These are phyloP conservation scores for Acrocera orbiculus DNA, from an alignment of 2,888 invertebrate genomes.

Conservation along the genomic window DNA sequence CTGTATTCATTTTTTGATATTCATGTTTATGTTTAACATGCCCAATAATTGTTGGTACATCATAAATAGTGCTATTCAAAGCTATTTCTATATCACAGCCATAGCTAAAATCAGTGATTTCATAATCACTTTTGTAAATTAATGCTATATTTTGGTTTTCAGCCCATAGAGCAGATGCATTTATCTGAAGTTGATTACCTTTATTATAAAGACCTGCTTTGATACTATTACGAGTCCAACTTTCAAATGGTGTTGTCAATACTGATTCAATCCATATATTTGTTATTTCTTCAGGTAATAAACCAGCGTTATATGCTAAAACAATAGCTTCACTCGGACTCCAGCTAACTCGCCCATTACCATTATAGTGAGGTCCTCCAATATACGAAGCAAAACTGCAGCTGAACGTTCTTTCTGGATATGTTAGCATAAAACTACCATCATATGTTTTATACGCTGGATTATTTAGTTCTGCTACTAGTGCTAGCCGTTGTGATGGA, in stretches of 20 bases:
- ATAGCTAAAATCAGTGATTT: conserved; percentile 27
- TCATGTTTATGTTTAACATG: conserved; percentile 39
- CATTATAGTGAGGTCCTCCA: conserved; percentile 27
- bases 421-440: conserved; percentile 46
- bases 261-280: conserved; percentile 31
- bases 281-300: conserved; percentile 29
- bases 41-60: conserved; percentile 38
- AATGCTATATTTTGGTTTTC: conserved; percentile 38
- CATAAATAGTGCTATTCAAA: conserved; percentile 39
- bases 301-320: conserved; percentile 22
- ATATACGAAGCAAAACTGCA: conserved; percentile 42
- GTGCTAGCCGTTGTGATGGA: conserved; percentile 40
- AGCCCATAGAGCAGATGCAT: conserved; percentile 41
- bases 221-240: conserved; percentile 40
- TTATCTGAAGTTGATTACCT: conserved; percentile 33
- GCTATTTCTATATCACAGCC: conserved; percentile 35
- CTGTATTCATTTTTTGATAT: conserved; percentile 33
- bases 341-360: conserved; percentile 47
- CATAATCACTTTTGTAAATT: conserved; percentile 36
- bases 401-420: conserved; percentile 56
- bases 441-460: conserved; percentile 43
- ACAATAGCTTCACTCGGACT: conserved; percentile 42
- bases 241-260: conserved; percentile 38
- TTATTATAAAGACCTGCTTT: conserved; percentile 32
- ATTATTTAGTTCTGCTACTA: conserved; percentile 42